Evolutionary conservation across 1,140 invertebrate genomes (phyloP), one percentile per base, ranked within the genome.

Genomic region (Drosophila cardini): DNA sequence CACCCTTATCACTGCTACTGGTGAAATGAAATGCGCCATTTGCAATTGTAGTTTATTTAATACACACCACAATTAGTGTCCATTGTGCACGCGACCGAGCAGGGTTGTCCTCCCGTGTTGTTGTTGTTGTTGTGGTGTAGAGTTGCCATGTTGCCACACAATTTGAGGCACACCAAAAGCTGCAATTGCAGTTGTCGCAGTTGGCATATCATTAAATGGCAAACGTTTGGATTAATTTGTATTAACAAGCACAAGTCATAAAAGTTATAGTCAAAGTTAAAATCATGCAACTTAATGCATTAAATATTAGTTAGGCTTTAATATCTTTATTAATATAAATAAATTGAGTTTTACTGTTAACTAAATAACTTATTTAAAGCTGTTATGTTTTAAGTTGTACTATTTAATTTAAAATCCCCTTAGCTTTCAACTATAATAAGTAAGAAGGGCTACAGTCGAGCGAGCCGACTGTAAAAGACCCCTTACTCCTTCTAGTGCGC

Each of bases 1-100:
- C n/a, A n/a, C n/a, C 21, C 4, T 26, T 2, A 26, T 26, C 21
- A 26, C 21, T 46, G 48, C 43, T 40, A 32, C 67, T 57, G 46
- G 11, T 61, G 46, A 60, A 77, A 80, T 83, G 81, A 78, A 83
- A 83, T 87, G 83, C 83, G 84, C 84, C 83, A 87, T 87, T 87
- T 84, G 84, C 83, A 87, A 87, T 87, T 87, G 83, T 89, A 89
- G 83, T 87, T 87, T 89, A 87, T 87, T 87, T 87, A 83, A 89
- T 69, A 73, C 71, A 87, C 83, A 76, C 84, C 84, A 81, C 83
- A 87, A 87, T 87, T 87, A 87, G 83, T 87, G 77, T 73, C 52
- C 65, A 75, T 69, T 83, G 65, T 83, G 74, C 75, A 79, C 83
- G 72, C 72, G 46, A 74, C 56, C 65, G 61, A 70, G 50, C 65